phyloP scores from a whole-genome alignment of 2,797 vertebrate genomes.

The Argentina silus region DNA sequence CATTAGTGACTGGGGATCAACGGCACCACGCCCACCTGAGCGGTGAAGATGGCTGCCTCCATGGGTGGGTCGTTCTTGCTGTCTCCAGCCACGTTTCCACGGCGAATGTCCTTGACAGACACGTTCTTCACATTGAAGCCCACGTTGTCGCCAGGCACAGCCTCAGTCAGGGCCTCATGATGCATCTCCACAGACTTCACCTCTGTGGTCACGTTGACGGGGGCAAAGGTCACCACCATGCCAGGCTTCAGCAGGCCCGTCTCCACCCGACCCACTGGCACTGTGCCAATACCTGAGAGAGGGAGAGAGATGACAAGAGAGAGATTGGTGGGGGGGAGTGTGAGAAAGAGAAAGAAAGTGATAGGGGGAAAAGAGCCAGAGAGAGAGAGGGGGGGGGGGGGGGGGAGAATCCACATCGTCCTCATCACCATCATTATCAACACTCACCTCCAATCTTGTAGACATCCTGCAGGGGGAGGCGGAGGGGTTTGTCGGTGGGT shows the following conservation, averaged over 20 bases:
- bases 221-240: slow-evolving; percentile 83
- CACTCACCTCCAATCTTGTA: slow-evolving; percentile 93
- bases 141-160: slow-evolving; percentile 80
- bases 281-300: slow-evolving; percentile 78
- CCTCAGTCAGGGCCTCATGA: slow-evolving; percentile 79
- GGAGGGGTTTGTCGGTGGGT: slow-evolving; percentile 93
- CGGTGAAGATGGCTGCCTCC: slow-evolving; percentile 80
- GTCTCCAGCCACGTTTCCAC: slow-evolving; percentile 81
- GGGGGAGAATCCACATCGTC: too few species aligned
- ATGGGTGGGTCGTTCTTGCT: slow-evolving; percentile 82
- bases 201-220: slow-evolving; percentile 81
- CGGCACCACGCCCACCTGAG: slow-evolving; percentile 72
- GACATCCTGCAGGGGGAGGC: slow-evolving; percentile 95
- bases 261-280: slow-evolving; percentile 82
- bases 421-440: too few species aligned
- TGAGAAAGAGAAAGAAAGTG: not conserved
- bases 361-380: not conserved
- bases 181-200: slow-evolving; percentile 88
- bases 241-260: slow-evolving; percentile 78
- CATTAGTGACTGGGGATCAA: not conserved
- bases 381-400: too few species aligned
- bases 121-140: slow-evolving; percentile 84
- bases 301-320: not conserved
- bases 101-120: slow-evolving; percentile 81
- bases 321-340: not conserved